Base-by-base conservation (phyloP, 2,888 invertebrate genomes). In the Druceiella hillmani region DNA sequence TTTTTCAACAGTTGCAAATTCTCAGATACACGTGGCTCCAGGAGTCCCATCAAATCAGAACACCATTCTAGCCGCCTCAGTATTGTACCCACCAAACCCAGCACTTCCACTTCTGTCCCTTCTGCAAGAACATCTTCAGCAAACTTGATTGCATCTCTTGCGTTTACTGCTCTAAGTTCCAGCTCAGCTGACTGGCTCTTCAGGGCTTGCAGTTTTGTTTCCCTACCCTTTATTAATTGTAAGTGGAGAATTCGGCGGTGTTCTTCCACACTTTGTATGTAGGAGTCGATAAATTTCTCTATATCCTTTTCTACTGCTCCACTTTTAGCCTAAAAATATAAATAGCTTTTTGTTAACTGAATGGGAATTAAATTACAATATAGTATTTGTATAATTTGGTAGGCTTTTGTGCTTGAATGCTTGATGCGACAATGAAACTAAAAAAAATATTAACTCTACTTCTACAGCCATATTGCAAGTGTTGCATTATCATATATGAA, bases 61-160 rank as follows among this genome's bases (percentile, higher is more conserved):
- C 64, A 82, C 43, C 66, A 67, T 52, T 83, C 81, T 45, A 87
- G 65, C 30, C 85, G 76, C 4, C 75, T 76, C 3, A 84, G 60
- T 3, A 85, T 74, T 1, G 81, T 71, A 12, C 73, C 75, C 36
- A 79, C 75, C 37, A 85, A 76, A 10, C 79, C 79, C 1, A 87
- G 66, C 17, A 86, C 70, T 62, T 87, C 87, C 11, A 81, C 78
- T 49, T 83, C 81, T 1, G 78, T 78, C 1, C 81, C 83, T 50
- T 78, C 75, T 1, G 73, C 61, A 11, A 81, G 61, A 3, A 73
- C 66, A 55, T 82, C 80, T 39, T 83, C 80, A 39, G 80, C 70
- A 49, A 83, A 83, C 17, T 66, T 60, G 1, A 83, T 75, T 0
- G 80, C 78, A 10, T 78, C 74, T 29, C 65, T 57, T 0, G 79